phyloP scores from a whole-genome alignment of 2,113 vertebrate species.

The Sander lucioperca region DNA sequence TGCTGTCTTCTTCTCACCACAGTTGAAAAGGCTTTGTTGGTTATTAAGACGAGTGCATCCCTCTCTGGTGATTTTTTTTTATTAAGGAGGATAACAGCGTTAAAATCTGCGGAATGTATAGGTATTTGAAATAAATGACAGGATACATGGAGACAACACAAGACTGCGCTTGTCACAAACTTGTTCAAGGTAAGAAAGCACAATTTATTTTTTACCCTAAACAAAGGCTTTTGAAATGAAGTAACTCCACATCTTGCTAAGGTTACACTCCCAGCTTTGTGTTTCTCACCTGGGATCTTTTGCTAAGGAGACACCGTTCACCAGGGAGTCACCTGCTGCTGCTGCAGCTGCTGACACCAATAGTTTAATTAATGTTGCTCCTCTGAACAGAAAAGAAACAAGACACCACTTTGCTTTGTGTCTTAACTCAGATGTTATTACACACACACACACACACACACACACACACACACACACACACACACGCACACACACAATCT shows the following conservation, averaged over 20 bases:
- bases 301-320: slow-evolving; percentile 29
- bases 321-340: slow-evolving; percentile 11
- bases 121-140: slow-evolving; percentile 33
- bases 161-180: slow-evolving; percentile 49
- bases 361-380: slow-evolving; percentile 8
- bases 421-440: slow-evolving; percentile 15
- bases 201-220: background rate
- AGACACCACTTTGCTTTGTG: slow-evolving; percentile 3
- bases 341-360: background rate
- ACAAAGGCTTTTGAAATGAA: background rate
- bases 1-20: background rate
- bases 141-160: slow-evolving; percentile 65
- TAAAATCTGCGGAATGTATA: slow-evolving; percentile 19
- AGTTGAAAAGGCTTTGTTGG: background rate
- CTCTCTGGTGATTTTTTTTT: background rate
- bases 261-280: slow-evolving; percentile 3
- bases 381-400: slow-evolving; percentile 23
- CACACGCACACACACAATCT: background rate
- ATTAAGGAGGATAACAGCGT: background rate
- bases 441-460: background rate
- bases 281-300: slow-evolving; percentile 23
- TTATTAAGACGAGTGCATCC: slow-evolving; percentile 1
- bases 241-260: background rate
- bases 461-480: background rate
- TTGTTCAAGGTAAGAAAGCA: slow-evolving; percentile 53